Percentiles rank a stretch among this genome's conserved stretches.
Conservation (phyloP, 2,113 vertebrate species). For the Morone chrysops region DNA sequence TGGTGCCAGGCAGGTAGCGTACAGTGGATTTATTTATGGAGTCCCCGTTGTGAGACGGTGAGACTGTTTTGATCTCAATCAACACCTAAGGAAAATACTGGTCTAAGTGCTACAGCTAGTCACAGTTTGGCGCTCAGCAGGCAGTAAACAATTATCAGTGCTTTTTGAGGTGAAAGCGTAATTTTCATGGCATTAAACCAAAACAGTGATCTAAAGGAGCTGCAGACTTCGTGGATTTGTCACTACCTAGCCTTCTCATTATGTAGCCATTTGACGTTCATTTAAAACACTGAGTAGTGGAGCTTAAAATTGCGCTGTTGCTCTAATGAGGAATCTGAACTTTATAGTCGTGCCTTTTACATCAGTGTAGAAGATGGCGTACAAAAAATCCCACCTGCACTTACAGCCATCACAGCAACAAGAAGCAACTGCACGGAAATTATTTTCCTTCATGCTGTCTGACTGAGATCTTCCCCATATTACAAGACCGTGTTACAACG, state of each 20-base stretch:
- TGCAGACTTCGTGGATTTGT: not conserved
- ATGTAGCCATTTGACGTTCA: not conserved
- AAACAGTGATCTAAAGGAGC: not conserved
- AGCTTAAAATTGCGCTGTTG: not conserved
- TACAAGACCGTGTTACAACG: conserved; percentile 36
- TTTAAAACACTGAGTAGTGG: not conserved
- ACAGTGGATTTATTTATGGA: not conserved
- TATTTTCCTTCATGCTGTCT: conserved; percentile 48
- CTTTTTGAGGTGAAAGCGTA: not conserved
- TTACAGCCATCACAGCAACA: conserved; percentile 11
- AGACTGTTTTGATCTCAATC: not conserved
- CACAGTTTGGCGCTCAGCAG: not conserved
- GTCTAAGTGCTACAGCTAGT: not conserved
- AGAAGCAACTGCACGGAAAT: not conserved
- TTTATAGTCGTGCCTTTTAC: not conserved
- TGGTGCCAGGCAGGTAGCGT: not conserved
- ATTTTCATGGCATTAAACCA: not conserved
- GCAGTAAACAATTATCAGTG: too few species aligned
- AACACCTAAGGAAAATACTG: too few species aligned
- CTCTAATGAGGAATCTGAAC: not conserved
- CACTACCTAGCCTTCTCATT: not conserved
- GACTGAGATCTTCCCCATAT: conserved; percentile 55
- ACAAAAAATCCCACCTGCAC: conserved; percentile 9
- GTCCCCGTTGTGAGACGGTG: too few species aligned
- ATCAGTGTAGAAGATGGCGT: not conserved